Base-by-base conservation (phyloP, 1,140 invertebrate genomes). In the Drosophila ambigua region DNA sequence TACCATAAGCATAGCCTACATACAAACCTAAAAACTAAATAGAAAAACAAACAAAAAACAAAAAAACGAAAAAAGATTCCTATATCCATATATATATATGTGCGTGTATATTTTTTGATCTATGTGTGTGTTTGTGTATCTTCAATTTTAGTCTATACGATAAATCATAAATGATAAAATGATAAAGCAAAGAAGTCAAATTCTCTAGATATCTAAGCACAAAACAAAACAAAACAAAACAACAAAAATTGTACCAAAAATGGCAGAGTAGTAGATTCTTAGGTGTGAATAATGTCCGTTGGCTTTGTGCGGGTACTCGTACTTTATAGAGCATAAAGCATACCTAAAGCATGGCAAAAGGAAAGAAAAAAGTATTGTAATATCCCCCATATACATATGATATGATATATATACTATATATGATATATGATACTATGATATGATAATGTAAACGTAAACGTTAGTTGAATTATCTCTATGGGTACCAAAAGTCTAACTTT, bases 121-220 rank as follows among this genome's bases (percentile, higher is more conserved):
- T 80, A 49, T 79, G 49, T 65, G 79, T 68, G 39, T 77, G 52
- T 57, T 39, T 74, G 43, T 72, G 60, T 66, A 85, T 77, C 68
- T 88, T 75, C 71, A 81, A 82, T 78, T 78, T 88, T 78, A 85
- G 77, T 85, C 62, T 68, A 52, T 60, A 76, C 7, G 26, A 41
- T 71, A 57, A 51, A 58, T 39, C 71, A 65, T 54, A 51, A 50
- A 55, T 64, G 31, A 45, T 61, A 39, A 59, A 59, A 49, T 63
- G 72, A 53, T 76, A 66, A 81, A 75, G 83, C 52, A 88, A 88
- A 79, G 78, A 87, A 88, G 83, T 88, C 83, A 88, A 88, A 88
- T 88, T 88, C 79, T 77, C 54, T 88, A 88, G 84, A 64, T 49
- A 49, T 57, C 68, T 88, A 87, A 88, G 83, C 71, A 76, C 53